Percentiles rank a stretch among this genome's conserved stretches.
phyloP scores from a whole-genome alignment of 1,140 invertebrate species.

The Bombus superbus region DNA sequence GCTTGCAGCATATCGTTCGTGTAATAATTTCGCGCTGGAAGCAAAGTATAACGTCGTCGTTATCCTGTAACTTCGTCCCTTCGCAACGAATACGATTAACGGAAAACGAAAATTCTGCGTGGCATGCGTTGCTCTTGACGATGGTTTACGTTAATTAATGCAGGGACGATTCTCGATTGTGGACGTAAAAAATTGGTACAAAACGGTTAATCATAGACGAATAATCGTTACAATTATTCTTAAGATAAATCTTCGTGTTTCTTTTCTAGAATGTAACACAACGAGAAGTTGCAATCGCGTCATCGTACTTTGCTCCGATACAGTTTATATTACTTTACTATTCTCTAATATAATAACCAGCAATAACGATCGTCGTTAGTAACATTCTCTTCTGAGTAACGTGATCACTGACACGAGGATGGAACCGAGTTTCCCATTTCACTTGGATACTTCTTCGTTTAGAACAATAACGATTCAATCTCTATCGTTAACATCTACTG shows the following conservation, averaged over 20 bases:
- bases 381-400: constrained; percentile 46
- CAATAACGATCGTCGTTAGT: constrained; percentile 58
- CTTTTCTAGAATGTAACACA: neutral
- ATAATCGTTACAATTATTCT: neutral
- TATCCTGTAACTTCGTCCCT: neutral
- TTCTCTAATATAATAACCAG: constrained; percentile 57
- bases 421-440: constrained; percentile 53
- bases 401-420: constrained; percentile 51
- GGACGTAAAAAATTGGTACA: constrained; percentile 20
- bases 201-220: neutral
- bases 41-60: constrained; percentile 29
- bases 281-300: neutral
- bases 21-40: constrained; percentile 12
- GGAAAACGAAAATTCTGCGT: neutral
- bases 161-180: neutral
- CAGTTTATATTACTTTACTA: constrained; percentile 55
- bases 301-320: constrained; percentile 36
- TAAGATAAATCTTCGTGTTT: neutral
- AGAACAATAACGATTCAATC: constrained; percentile 26
- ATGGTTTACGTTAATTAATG: neutral
- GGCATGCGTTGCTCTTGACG: neutral
- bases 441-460: neutral
- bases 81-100: neutral
- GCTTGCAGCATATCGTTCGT: constrained; percentile 41
- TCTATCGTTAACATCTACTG: constrained; percentile 45